These are phyloP conservation scores for Holothuria glaberrima DNA, from an alignment of 35 echinoderm and acorn worm species.

Conservation along the genomic window DNA sequence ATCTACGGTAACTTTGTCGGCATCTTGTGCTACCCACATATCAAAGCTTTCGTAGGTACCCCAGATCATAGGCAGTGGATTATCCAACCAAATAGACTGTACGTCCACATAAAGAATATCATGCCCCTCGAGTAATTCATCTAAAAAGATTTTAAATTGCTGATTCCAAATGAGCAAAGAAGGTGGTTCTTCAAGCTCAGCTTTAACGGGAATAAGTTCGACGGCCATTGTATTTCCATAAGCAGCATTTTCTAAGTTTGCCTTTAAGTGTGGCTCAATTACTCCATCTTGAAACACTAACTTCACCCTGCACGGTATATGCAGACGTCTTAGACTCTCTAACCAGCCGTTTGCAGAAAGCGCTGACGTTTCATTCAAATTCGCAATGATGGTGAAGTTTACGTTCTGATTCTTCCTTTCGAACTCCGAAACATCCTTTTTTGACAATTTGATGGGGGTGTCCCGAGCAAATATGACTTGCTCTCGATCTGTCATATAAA, in stretches of 20 bases:
- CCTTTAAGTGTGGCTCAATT: too few species aligned
- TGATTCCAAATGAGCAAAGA: not conserved
- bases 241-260: too few species aligned
- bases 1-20: not conserved
- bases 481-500: too few species aligned
- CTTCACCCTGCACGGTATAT: not conserved
- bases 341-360: not conserved
- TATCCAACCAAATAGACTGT: conserved; percentile 53
- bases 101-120: conserved; percentile 54
- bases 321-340: not conserved
- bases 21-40: conserved; percentile 46
- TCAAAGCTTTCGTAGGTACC: conserved; percentile 24
- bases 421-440: too few species aligned
- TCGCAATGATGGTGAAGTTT: not conserved
- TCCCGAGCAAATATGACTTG: too few species aligned
- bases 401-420: too few species aligned
- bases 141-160: not conserved
- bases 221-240: too few species aligned
- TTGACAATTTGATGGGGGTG: too few species aligned
- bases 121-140: not conserved
- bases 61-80: conserved; percentile 53
- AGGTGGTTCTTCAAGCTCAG: too few species aligned
- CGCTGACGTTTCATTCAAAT: not conserved
- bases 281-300: too few species aligned
- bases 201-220: too few species aligned